A percentile compares a stretch with the other conserved stretches of the same genome.
phyloP scores from a whole-genome alignment of 2,888 invertebrate species.

The Theretra japonica region DNA sequence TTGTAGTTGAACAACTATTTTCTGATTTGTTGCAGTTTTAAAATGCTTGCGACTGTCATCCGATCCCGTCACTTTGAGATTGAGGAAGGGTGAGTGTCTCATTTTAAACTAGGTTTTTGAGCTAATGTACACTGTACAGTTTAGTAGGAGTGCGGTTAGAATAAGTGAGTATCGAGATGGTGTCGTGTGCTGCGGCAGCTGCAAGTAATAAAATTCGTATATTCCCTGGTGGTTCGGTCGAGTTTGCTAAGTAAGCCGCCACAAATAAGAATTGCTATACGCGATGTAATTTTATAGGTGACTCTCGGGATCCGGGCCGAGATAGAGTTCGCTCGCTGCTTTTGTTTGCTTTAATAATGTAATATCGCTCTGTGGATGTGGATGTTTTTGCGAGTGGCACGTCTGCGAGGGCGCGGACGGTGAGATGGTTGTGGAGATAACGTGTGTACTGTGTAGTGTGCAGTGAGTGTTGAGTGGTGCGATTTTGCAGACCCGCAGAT shows the following conservation, averaged over 20 bases:
- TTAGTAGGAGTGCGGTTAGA: constrained; percentile 28
- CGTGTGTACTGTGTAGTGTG: constrained; percentile 33
- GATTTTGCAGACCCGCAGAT: constrained; percentile 91
- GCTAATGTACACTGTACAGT: constrained; percentile 37
- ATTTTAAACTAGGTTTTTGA: constrained; percentile 46
- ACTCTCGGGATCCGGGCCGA: constrained; percentile 65
- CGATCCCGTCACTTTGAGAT: constrained; percentile 95
- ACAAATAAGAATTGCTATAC: constrained; percentile 69
- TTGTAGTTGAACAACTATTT: constrained; percentile 41
- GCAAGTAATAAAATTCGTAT: constrained; percentile 68
- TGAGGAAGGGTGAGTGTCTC: constrained; percentile 92
- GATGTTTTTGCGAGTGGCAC: constrained; percentile 9
- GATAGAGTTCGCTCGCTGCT: constrained; percentile 62
- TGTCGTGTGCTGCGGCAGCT: constrained; percentile 51
- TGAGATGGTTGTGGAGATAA: constrained; percentile 35
- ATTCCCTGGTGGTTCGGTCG: constrained; percentile 67
- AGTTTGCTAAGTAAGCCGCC: constrained; percentile 66
- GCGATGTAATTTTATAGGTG: constrained; percentile 69
- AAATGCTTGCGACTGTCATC: constrained; percentile 96
- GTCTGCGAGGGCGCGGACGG: neutral
- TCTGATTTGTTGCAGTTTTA: constrained; percentile 89
- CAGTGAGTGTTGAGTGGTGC: constrained; percentile 32
- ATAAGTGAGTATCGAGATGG: constrained; percentile 25
- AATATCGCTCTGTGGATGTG: constrained; percentile 44
- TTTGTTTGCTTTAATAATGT: constrained; percentile 67